These are phyloP conservation scores for Eptesicus fuscus DNA, from an alignment of 2,113 vertebrate genomes.

Conservation along the genomic window DNA sequence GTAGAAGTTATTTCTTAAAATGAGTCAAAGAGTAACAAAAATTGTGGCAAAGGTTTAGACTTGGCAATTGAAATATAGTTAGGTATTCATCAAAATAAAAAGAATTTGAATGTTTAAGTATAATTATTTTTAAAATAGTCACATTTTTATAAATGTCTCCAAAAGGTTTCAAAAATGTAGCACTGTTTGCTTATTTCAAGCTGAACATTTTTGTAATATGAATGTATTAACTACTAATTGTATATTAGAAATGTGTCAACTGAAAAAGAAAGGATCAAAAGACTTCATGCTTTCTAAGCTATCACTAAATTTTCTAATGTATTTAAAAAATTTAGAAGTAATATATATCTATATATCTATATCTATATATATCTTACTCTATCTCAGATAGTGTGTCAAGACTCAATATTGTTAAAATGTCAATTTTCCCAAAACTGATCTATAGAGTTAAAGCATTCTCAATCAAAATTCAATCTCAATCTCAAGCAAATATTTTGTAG, in stretches of 20 bases:
- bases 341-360: too few relatives aligned
- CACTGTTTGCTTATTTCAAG: not conserved
- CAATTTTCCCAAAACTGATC: not conserved
- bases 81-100: not conserved
- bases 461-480: not conserved
- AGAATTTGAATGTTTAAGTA: not conserved
- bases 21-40: slow-evolving; percentile 8
- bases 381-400: not conserved
- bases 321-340: not conserved
- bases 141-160: not conserved
- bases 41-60: not conserved
- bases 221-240: not conserved
- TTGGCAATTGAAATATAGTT: not conserved
- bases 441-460: not conserved
- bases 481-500: not conserved
- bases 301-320: not conserved
- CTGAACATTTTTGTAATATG: not conserved
- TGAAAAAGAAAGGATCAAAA: not conserved
- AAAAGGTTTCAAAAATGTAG: not conserved
- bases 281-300: not conserved
- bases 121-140: not conserved
- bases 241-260: not conserved
- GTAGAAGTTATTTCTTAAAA: slow-evolving; percentile 19
- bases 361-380: not conserved
- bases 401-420: not conserved